A percentile compares a stretch with the other conserved stretches of the same genome.
These are phyloP conservation scores for Epinotia demarniana DNA, from an alignment of 2,888 invertebrate genomes.

Conservation along the genomic window DNA sequence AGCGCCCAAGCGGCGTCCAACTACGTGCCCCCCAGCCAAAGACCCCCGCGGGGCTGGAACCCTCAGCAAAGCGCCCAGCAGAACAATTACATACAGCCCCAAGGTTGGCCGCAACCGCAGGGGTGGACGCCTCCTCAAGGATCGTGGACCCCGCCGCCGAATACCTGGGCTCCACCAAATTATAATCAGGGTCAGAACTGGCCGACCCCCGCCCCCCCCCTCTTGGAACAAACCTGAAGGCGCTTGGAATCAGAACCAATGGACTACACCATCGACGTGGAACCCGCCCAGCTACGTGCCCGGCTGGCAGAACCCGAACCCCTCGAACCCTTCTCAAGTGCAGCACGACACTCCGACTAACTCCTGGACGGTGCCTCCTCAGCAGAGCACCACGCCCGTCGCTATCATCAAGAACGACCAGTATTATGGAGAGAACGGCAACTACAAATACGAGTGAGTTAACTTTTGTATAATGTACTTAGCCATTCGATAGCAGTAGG, in stretches of 20 bases:
- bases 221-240: constrained; percentile 52
- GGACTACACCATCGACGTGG: constrained; percentile 22
- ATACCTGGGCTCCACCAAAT: constrained; percentile 14
- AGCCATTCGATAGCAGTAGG: neutral
- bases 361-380: constrained; percentile 47
- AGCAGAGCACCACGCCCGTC: constrained; percentile 63
- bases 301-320: constrained; percentile 32
- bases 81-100: constrained; percentile 47
- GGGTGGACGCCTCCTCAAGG: constrained; percentile 51
- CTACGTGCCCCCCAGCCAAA: constrained; percentile 58
- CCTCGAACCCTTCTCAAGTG: constrained; percentile 12
- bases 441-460: constrained; percentile 83
- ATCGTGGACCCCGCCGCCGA: constrained; percentile 48
- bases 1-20: constrained; percentile 56
- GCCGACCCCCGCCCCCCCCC: constrained; percentile 35
- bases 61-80: constrained; percentile 40
- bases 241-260: constrained; percentile 45
- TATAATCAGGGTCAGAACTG: constrained; percentile 46
- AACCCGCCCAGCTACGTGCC: constrained; percentile 28
- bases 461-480: neutral
- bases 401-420: constrained; percentile 80
- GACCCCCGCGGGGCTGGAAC: constrained; percentile 55
- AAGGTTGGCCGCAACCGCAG: constrained; percentile 49
- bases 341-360: constrained; percentile 29
- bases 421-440: constrained; percentile 74